A percentile compares a stretch with the other conserved stretches of the same genome.
These are phyloP conservation scores for Rhagonycha lutea DNA, from an alignment of 2,888 invertebrate species.

Conservation along the genomic window DNA sequence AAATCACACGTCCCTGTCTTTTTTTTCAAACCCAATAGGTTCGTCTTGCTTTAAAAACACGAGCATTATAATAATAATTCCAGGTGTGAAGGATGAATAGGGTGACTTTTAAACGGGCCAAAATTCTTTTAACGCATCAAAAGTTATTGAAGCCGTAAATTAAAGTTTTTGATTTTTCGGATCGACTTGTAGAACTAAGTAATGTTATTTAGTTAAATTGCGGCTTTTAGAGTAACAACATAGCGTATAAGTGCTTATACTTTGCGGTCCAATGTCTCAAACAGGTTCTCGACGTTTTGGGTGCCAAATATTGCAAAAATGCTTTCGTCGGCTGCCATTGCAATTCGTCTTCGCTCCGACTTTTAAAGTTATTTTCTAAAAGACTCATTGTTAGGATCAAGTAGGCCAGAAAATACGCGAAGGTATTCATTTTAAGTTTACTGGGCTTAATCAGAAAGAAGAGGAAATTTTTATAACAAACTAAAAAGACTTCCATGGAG, in stretches of 20 bases:
- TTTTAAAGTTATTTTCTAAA: conserved; percentile 39
- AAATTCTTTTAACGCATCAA: neutral
- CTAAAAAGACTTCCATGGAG: conserved; percentile 17
- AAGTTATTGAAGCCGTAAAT: neutral
- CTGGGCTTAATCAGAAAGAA: conserved; percentile 21
- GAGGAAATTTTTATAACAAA: conserved; percentile 16
- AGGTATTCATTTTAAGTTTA: conserved; percentile 27
- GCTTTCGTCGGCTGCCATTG: conserved; percentile 36
- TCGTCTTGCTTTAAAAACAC: neutral
- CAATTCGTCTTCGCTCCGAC: conserved; percentile 43
- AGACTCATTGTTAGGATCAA: conserved; percentile 41
- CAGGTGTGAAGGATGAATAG: conserved; percentile 14
- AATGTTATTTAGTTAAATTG: conserved; percentile 40
- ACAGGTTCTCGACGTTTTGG: conserved; percentile 37
- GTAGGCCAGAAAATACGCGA: conserved; percentile 41
- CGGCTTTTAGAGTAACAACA: conserved; percentile 41
- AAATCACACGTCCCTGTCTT: neutral
- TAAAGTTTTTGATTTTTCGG: neutral
- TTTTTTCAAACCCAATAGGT: neutral
- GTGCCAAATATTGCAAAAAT: conserved; percentile 40
- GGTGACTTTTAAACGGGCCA: conserved; percentile 4
- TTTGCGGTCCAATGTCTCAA: conserved; percentile 37
- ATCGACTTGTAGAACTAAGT: conserved; percentile 25
- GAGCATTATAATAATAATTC: conserved; percentile 5
- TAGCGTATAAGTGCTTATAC: conserved; percentile 33